These are phyloP conservation scores for Falco novaeseelandiae DNA, from an alignment of 2,797 vertebrate genomes.

Conservation along the genomic window DNA sequence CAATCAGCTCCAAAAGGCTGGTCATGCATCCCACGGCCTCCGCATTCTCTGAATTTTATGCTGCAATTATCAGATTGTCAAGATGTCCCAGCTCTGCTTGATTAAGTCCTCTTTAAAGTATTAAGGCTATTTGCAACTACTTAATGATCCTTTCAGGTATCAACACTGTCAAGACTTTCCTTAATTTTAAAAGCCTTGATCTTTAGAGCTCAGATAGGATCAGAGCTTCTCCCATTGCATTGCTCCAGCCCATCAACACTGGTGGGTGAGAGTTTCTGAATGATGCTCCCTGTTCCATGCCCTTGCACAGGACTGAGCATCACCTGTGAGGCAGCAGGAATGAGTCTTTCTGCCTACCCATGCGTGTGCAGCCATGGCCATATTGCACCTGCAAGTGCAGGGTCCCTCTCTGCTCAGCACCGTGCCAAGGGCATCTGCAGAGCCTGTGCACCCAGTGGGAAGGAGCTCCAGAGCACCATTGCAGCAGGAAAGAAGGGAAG, in stretches of 20 bases:
- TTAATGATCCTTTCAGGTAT: constrained; percentile 21
- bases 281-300: rapidly evolving
- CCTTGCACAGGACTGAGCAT: neutral
- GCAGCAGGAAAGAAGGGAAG: neutral
- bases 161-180: neutral
- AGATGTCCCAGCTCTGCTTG: constrained; percentile 4
- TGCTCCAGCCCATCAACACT: neutral
- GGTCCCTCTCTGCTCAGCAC: rapidly evolving
- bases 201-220: neutral
- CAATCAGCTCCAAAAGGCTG: neutral
- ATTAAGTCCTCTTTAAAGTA: constrained; percentile 43
- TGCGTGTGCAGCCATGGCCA: neutral
- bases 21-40: neutral
- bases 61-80: constrained; percentile 44
- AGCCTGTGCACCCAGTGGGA: neutral
- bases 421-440: neutral
- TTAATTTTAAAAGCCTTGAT: neutral
- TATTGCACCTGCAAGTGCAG: neutral
- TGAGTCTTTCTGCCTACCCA: neutral
- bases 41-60: constrained; percentile 49
- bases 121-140: constrained; percentile 32
- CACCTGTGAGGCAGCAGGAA: neutral
- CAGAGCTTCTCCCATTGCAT: neutral
- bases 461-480: neutral
- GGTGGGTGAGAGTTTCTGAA: neutral